These are phyloP conservation scores for Tenebrosternarchus preto DNA, from an alignment of 2,113 vertebrate genomes.

Conservation along the genomic window DNA sequence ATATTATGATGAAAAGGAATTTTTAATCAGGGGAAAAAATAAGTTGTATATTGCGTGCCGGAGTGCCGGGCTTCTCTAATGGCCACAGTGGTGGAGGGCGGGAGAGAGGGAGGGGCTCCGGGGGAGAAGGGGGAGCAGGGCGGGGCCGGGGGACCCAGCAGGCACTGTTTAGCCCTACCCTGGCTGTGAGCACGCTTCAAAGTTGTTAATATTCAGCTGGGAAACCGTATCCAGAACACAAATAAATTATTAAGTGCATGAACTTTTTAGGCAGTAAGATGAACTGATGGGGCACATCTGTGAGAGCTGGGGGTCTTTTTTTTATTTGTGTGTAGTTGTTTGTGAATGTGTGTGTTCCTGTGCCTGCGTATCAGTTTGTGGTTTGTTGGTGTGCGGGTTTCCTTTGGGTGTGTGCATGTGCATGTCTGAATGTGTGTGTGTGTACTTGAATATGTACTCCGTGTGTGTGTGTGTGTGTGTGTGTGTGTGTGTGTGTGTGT, in stretches of 20 bases:
- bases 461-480: slow-evolving; percentile 13
- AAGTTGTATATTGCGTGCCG: slow-evolving; percentile 67
- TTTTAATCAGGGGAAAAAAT: slow-evolving; percentile 82
- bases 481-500: not conserved
- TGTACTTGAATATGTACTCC: slow-evolving; percentile 1
- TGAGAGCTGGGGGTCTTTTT: slow-evolving; percentile 88
- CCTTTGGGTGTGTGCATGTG: slow-evolving; percentile 16
- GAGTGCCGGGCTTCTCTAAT: slow-evolving; percentile 71
- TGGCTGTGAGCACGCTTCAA: slow-evolving; percentile 90
- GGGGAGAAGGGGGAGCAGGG: not conserved
- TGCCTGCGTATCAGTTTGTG: slow-evolving; percentile 53
- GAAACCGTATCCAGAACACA: slow-evolving; percentile 99
- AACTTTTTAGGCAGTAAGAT: slow-evolving; percentile 99
- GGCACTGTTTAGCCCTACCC: slow-evolving; percentile 81
- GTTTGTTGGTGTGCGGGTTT: slow-evolving; percentile 39
- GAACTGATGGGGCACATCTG: slow-evolving; percentile 99
- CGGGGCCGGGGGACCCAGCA: slow-evolving; percentile 69
- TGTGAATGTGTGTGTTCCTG: slow-evolving; percentile 37
- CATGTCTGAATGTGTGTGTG: not conserved
- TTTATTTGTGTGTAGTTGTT: slow-evolving; percentile 77
- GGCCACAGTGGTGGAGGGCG: slow-evolving; percentile 56
- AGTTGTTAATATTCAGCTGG: slow-evolving; percentile 99
- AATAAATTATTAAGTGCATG: slow-evolving; percentile 99
- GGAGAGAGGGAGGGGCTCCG: slow-evolving; percentile 33
- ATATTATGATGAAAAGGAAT: slow-evolving; percentile 85